A percentile compares a stretch with the other conserved stretches of the same genome.
Evolutionary conservation across 2,113 vertebrate genomes (phyloP).

Genomic region (Todiramphus chloris): DNA sequence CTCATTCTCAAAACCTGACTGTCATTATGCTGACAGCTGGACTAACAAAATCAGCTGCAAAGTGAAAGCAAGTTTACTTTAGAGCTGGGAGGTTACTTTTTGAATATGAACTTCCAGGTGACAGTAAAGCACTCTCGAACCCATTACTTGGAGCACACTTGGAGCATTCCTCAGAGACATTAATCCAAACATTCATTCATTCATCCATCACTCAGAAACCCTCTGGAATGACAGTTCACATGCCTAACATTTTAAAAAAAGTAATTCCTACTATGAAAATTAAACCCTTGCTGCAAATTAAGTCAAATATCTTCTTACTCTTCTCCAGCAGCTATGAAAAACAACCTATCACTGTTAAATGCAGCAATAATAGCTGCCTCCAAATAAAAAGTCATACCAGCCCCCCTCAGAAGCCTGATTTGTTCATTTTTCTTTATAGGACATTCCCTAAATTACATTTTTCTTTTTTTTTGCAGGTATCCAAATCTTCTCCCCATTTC

Average conservation of each 20-base stretch:
- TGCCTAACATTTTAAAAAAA: background rate
- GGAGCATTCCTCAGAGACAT: background rate
- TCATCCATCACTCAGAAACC: background rate
- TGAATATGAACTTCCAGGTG: background rate
- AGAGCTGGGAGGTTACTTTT: background rate
- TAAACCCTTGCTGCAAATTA: background rate
- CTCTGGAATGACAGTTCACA: background rate
- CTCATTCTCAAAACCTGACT: background rate
- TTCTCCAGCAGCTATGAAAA: background rate
- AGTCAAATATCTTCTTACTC: background rate
- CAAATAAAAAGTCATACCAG: background rate
- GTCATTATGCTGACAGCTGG: background rate
- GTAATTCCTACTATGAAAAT: background rate
- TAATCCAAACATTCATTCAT: background rate
- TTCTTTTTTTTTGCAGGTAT: background rate
- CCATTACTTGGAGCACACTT: background rate
- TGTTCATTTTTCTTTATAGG: background rate
- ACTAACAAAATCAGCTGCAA: background rate
- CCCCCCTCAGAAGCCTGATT: background rate
- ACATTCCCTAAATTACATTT: background rate
- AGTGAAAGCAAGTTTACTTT: background rate
- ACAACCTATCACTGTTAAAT: background rate
- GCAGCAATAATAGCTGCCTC: background rate
- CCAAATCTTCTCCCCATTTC: background rate
- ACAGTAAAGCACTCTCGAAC: background rate